These are phyloP conservation scores for Catalaphyllia jardinei DNA, from an alignment of 64 coral and sea anemone genomes.

Conservation along the genomic window DNA sequence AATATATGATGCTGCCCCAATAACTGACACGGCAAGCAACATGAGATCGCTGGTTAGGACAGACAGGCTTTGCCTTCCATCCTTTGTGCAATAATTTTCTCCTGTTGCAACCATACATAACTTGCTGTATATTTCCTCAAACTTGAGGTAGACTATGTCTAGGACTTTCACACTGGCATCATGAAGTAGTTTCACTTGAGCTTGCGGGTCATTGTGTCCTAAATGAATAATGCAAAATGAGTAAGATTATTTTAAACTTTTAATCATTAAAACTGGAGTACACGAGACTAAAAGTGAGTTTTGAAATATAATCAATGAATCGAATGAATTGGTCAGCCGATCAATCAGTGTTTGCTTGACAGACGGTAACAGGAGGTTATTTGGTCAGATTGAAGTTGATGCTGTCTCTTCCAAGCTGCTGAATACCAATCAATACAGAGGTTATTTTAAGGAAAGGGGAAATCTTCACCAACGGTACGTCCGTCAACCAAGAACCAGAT, in stretches of 20 bases:
- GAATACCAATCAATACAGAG: no score
- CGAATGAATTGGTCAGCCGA: no score
- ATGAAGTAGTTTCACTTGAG: slow-evolving; percentile 94
- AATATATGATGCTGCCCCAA: slow-evolving; percentile 85
- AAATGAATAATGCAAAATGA: background rate
- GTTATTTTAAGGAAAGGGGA: no score
- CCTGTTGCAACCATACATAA: slow-evolving; percentile 90
- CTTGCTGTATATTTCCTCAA: slow-evolving; percentile 90
- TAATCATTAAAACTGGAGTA: no score
- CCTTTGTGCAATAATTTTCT: slow-evolving; percentile 59
- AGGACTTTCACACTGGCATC: slow-evolving; percentile 86
- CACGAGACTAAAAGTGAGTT: no score
- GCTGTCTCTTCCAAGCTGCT: background rate
- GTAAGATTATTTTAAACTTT: no score
- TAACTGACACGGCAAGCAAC: slow-evolving; percentile 79
- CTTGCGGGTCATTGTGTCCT: slow-evolving; percentile 86
- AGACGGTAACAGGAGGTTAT: no score
- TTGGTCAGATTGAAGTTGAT: background rate
- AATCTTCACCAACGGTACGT: no score
- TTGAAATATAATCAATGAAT: no score
- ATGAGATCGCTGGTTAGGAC: slow-evolving; percentile 86
- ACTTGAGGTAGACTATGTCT: slow-evolving; percentile 86
- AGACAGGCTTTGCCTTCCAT: slow-evolving; percentile 83
- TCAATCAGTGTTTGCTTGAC: no score
- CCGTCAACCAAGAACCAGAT: no score